Evolutionary conservation across 2,797 vertebrate genomes (phyloP).

Genomic region (Sebastes baramenuke): DNA sequence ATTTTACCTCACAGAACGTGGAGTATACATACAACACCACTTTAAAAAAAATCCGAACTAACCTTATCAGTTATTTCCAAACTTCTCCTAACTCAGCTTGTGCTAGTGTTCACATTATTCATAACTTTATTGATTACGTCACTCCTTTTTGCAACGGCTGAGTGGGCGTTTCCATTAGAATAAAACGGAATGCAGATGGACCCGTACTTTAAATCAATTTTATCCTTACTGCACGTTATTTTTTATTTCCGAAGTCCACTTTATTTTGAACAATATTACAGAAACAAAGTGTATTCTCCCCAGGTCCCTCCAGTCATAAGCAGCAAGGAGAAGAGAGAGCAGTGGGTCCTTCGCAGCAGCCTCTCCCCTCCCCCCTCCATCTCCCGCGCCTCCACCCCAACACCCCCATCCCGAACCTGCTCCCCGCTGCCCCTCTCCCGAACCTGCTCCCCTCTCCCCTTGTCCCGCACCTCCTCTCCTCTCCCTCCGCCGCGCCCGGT

Average conservation of each 20-base stretch:
- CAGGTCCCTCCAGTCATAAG: conserved; percentile 70
- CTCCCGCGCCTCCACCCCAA: conserved; percentile 70
- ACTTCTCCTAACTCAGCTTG: too few relatives aligned
- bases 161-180: too few relatives aligned
- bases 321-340: conserved; percentile 79
- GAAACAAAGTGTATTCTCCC: background rate
- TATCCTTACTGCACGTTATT: background rate
- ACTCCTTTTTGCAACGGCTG: too few relatives aligned
- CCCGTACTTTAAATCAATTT: fast-evolving
- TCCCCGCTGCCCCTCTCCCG: conserved; percentile 69
- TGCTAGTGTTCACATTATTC: too few relatives aligned
- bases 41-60: fast-evolving
- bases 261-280: background rate
- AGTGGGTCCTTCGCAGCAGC: conserved; percentile 78
- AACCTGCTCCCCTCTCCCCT: conserved; percentile 64
- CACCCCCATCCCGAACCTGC: conserved; percentile 64
- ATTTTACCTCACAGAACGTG: too few relatives aligned
- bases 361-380: conserved; percentile 79
- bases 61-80: too few relatives aligned
- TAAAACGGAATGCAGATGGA: too few relatives aligned
- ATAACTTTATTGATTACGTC: too few relatives aligned
- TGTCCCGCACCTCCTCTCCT: conserved; percentile 75
- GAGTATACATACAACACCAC: too few relatives aligned
- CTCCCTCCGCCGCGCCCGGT: conserved; percentile 76
- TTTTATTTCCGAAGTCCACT: background rate